These are phyloP conservation scores for Lumbricus terrestris DNA, from an alignment of 2,888 invertebrate genomes.

Conservation along the genomic window DNA sequence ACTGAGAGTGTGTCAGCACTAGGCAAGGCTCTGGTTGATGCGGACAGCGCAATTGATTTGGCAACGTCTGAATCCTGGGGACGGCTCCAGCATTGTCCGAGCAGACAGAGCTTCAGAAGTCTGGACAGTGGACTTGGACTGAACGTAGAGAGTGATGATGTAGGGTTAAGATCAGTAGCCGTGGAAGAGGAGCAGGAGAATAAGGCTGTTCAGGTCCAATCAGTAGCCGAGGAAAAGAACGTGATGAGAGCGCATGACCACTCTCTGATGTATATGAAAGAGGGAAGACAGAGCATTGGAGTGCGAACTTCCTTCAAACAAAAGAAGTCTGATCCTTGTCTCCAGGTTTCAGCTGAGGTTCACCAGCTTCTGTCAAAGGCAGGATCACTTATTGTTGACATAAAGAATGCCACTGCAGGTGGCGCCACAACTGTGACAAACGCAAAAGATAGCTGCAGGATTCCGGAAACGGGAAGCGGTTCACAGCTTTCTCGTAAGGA, in stretches of 20 bases:
- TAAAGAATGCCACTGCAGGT: background rate
- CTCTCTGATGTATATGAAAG: constrained; percentile 11
- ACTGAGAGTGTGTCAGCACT: background rate
- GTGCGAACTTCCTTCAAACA: background rate
- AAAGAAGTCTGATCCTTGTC: background rate
- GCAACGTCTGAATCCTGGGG: background rate
- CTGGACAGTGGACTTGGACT: constrained; percentile 14
- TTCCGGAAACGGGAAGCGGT: background rate
- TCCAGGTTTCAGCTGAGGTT: background rate
- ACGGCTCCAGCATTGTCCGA: background rate
- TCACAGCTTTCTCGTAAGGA: background rate
- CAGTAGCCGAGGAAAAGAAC: background rate
- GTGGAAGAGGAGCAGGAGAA: background rate
- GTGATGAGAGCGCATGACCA: background rate
- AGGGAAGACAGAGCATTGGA: background rate
- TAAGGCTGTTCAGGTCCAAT: background rate
- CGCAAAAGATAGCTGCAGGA: background rate
- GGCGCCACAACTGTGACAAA: background rate
- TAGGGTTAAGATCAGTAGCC: background rate
- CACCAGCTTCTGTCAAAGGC: constrained; percentile 7
- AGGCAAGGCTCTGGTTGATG: background rate
- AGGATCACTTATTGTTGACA: background rate
- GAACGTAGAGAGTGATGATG: background rate
- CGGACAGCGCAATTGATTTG: constrained; percentile 30
- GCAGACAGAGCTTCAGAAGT: constrained; percentile 9